Conservation (phyloP, 35 echinoderm and acorn worm species). For the Apostichopus californicus region DNA sequence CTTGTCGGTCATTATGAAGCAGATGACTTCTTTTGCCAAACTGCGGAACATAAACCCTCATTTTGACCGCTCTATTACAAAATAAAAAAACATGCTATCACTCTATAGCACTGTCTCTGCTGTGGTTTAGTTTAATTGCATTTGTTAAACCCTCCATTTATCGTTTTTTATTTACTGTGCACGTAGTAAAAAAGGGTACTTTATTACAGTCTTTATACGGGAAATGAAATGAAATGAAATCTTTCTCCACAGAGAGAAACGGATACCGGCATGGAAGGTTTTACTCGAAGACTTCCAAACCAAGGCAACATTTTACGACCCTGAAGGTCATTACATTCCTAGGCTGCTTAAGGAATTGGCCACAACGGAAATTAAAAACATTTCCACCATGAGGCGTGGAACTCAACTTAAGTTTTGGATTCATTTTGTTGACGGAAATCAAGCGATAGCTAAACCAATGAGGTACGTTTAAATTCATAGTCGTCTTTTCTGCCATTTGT, state of each 20-base stretch:
- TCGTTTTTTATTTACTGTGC: no score
- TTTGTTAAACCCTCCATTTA: no score
- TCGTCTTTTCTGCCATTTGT: no score
- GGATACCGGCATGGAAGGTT: neutral
- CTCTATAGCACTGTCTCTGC: no score
- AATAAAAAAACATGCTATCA: no score
- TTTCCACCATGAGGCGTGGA: neutral
- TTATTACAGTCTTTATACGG: no score
- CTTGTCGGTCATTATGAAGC: no score
- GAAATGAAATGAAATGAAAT: neutral
- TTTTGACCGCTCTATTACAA: no score
- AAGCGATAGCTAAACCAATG: conserved; percentile 20
- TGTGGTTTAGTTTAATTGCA: no score
- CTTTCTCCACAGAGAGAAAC: neutral
- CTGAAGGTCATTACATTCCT: neutral
- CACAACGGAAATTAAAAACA: neutral
- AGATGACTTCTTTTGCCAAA: no score
- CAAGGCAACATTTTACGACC: conserved; percentile 1
- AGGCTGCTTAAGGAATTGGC: conserved; percentile 7
- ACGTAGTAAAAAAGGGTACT: no score
- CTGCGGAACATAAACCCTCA: no score
- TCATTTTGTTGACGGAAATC: conserved; percentile 23
- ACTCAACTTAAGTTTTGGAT: conserved; percentile 36
- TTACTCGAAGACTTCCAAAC: neutral
- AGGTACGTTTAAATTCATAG: neutral